Percentiles rank a stretch among this genome's conserved stretches.
Evolutionary conservation across 2,113 vertebrate species (phyloP).

Genomic region (Erpornis zantholeuca): DNA sequence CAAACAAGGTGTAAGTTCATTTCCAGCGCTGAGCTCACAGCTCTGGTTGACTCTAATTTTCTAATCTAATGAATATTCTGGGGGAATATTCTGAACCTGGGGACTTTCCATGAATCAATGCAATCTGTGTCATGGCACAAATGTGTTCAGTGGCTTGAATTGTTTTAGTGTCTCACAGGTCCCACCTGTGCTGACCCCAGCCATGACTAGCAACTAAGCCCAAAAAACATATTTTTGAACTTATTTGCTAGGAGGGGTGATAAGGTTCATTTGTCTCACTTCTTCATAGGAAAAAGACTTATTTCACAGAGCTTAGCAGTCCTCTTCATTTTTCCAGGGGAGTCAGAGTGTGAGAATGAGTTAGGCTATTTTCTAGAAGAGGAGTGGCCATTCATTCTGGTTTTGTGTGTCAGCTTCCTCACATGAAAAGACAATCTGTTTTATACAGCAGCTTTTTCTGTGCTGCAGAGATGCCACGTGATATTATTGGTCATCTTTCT

Average conservation of each 20-base stretch:
- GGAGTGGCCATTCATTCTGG: not conserved
- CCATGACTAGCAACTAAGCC: not conserved
- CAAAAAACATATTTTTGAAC: not conserved
- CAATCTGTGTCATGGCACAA: conserved; percentile 26
- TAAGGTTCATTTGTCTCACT: not conserved
- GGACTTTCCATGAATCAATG: not conserved
- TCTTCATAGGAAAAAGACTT: not conserved
- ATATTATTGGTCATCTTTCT: not conserved
- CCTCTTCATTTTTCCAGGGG: not conserved
- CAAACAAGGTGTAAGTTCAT: not conserved
- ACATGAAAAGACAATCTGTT: not conserved
- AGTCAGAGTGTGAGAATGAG: not conserved
- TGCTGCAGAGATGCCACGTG: not conserved
- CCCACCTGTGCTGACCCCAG: conserved; percentile 6
- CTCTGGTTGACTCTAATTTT: not conserved
- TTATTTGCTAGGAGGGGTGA: not conserved
- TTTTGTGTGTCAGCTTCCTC: not conserved
- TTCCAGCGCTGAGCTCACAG: not conserved
- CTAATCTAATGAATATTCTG: not conserved
- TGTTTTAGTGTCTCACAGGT: not conserved
- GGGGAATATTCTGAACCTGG: not conserved
- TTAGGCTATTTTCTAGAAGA: not conserved
- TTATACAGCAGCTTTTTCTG: not conserved
- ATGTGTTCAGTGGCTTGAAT: not conserved
- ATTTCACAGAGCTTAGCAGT: not conserved